Conservation (phyloP, 2,888 invertebrate genomes). For the Cacoxenus indagator region DNA sequence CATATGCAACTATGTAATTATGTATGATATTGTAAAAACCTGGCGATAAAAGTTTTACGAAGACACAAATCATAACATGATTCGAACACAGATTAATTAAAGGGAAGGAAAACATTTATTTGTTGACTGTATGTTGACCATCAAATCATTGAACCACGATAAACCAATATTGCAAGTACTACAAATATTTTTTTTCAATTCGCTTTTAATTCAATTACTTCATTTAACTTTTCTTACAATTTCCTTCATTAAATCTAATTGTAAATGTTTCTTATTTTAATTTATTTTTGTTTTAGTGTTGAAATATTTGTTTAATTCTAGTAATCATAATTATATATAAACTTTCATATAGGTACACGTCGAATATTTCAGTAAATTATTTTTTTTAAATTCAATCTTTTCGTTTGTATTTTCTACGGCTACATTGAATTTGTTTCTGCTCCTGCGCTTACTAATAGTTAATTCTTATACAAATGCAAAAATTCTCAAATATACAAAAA, state of each 20-base stretch:
- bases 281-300: neutral
- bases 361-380: neutral
- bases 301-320: neutral
- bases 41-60: too few species aligned
- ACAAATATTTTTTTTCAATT: too few species aligned
- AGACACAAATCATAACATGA: too few species aligned
- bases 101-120: too few species aligned
- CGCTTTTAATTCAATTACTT: neutral
- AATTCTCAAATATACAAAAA: neutral
- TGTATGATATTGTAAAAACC: too few species aligned
- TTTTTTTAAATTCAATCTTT: conserved; percentile 1
- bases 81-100: too few species aligned
- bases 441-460: conserved; percentile 14
- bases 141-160: too few species aligned
- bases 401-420: neutral
- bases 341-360: conserved; percentile 8
- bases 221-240: neutral
- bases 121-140: too few species aligned
- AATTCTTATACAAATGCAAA: conserved; percentile 8
- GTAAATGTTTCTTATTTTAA: neutral
- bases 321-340: neutral
- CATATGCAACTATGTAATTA: too few species aligned
- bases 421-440: neutral
- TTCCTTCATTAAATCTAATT: neutral
- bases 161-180: too few species aligned